Conservation (phyloP, 2,797 vertebrate genomes). For the Nyctalus aviator region DNA sequence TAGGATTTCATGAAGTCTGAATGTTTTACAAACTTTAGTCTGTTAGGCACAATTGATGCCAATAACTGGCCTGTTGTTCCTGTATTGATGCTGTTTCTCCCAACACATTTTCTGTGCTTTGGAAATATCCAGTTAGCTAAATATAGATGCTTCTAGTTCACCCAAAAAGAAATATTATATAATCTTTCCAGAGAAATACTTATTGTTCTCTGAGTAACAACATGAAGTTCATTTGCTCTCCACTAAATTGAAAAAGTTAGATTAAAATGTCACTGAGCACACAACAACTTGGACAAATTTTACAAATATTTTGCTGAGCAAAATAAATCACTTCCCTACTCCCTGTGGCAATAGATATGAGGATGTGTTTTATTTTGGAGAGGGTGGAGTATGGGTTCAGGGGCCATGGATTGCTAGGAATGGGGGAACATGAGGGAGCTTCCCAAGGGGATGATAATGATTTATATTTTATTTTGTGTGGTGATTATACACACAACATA, state of each 20-base stretch:
- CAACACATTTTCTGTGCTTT: constrained; percentile 49
- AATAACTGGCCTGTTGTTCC: neutral
- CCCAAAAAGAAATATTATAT: constrained; percentile 23
- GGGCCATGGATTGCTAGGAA: neutral
- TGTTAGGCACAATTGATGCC: neutral
- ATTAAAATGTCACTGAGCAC: constrained; percentile 8
- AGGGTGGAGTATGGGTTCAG: fast-evolving
- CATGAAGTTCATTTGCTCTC: neutral
- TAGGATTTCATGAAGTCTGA: neutral
- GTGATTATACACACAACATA: constrained; percentile 3
- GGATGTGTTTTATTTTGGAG: neutral
- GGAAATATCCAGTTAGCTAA: constrained; percentile 3
- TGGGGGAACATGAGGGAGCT: neutral
- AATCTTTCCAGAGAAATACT: constrained; percentile 38
- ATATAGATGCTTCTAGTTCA: constrained; percentile 10
- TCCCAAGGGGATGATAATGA: neutral
- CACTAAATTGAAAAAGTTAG: neutral
- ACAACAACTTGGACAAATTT: neutral
- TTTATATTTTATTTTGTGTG: neutral
- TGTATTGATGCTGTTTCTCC: neutral
- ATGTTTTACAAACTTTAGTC: neutral
- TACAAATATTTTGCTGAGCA: neutral
- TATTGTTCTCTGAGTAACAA: constrained; percentile 44
- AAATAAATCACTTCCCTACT: neutral
- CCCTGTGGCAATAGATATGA: neutral